A percentile compares a stretch with the other conserved stretches of the same genome.
Conservation (phyloP, 1,140 invertebrate genomes). For the Nebria ingens region DNA sequence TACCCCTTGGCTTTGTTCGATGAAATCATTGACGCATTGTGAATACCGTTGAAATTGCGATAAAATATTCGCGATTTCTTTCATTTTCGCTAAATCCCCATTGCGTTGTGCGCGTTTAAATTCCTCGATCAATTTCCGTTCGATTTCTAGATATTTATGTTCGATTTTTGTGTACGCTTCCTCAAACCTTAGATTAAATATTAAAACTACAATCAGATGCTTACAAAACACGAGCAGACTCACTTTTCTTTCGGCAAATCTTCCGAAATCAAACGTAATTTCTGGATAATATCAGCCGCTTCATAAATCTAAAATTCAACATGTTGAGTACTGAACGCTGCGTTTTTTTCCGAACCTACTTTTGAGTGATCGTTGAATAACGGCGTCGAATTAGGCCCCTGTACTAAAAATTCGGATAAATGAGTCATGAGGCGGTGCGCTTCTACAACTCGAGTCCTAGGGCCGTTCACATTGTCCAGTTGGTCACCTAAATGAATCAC, state of each 20-base stretch:
- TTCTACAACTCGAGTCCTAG: slow-evolving; percentile 84
- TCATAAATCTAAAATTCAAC: slow-evolving; percentile 64
- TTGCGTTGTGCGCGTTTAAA: slow-evolving; percentile 80
- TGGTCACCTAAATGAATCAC: slow-evolving; percentile 97
- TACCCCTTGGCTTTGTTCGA: slow-evolving; percentile 91
- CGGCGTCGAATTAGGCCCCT: slow-evolving; percentile 73
- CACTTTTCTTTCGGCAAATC: too few relatives aligned
- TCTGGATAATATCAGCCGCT: slow-evolving; percentile 98
- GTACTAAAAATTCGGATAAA: slow-evolving; percentile 84
- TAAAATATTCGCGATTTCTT: slow-evolving; percentile 81
- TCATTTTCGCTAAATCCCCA: slow-evolving; percentile 82
- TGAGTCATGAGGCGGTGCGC: slow-evolving; percentile 90
- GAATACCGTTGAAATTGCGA: slow-evolving; percentile 95
- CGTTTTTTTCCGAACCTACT: too few relatives aligned
- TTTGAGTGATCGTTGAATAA: slow-evolving; percentile 80
- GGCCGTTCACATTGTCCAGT: slow-evolving; percentile 91
- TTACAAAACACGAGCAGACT: neutral
- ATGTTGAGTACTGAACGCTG: slow-evolving; percentile 14
- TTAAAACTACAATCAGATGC: neutral
- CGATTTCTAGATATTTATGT: slow-evolving; percentile 92
- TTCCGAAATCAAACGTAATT: slow-evolving; percentile 90
- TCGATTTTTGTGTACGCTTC: slow-evolving; percentile 82
- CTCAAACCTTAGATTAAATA: slow-evolving; percentile 60
- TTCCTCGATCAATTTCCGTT: slow-evolving; percentile 86
- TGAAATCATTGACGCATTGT: slow-evolving; percentile 93